Base-by-base conservation (phyloP, 2,888 invertebrate genomes). In the Theodoxus fluviatilis region DNA sequence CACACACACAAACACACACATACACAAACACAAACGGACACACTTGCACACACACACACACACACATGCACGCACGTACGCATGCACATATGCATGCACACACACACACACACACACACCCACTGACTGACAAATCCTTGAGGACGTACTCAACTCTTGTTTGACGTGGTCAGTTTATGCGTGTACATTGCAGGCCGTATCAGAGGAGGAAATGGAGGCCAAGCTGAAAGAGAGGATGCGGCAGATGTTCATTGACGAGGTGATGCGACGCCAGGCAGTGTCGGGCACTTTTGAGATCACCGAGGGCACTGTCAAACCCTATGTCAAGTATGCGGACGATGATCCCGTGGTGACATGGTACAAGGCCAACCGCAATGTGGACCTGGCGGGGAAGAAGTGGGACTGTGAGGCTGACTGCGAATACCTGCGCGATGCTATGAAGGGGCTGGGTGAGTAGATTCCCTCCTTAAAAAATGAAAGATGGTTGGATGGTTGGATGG, bases 241-340 rank as follows among this genome's bases (percentile, higher is more conserved):
- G 64, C 61, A 72, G 12, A 73, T 78, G 12, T 84, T 81, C 69
- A 73, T 84, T 7, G 77, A 77, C 22, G 85, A 85, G 70, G 71
- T 84, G 59, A 73, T 80, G 73, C 69, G 84, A 31, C 73, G 84
- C 4, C 79, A 83, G 68, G 67, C 59, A 35, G 73, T 80, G 6
- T 80, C 81, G 0, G 84, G 83, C 15, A 85, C 85, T 1, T 82
- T 83, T 71, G 85, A 85, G 72, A 74, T 82, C 72, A 83, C 83
- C 2, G 70, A 76, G 52, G 85, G 85, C 7, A 83, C 81, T 0
- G 79, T 85, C 12, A 74, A 74, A 3, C 80, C 81, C 3, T 73
- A 80, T 35, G 63, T 69, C n/a, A 73, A 68, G n/a, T 84, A 81
- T 61, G 75, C 74, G 6, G 73, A 33, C 0, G 78, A 76, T 15